phyloP scores from a whole-genome alignment of 35 echinoderm and acorn worm genomes.

The Lytechinus variegatus region DNA sequence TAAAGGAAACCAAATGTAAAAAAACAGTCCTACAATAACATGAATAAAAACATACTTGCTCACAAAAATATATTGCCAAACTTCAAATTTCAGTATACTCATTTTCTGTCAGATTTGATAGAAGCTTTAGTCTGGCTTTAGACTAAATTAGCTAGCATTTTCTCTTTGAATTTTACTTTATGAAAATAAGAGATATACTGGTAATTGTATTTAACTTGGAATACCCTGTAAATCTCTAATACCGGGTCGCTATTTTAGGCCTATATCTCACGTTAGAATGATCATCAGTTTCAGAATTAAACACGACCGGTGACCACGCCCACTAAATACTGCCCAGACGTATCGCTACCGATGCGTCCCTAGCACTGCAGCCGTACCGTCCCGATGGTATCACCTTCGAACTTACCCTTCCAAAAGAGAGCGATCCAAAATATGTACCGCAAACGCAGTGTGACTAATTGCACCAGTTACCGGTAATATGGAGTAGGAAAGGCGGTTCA shows the following conservation, averaged over 20 bases:
- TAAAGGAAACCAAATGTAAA: too few species aligned
- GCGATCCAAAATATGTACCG: conserved; percentile 86
- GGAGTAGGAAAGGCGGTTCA: conserved; percentile 65
- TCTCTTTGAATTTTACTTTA: too few species aligned
- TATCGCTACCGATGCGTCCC: not conserved
- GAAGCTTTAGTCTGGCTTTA: too few species aligned
- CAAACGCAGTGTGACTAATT: conserved; percentile 80
- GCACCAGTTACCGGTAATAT: conserved; percentile 77
- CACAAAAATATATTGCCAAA: not conserved
- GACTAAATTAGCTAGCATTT: too few species aligned
- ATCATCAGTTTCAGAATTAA: too few species aligned
- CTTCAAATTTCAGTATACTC: not conserved
- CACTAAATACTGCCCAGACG: not conserved
- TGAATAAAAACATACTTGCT: not conserved
- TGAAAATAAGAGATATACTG: too few species aligned
- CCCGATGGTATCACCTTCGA: not conserved
- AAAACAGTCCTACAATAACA: too few species aligned
- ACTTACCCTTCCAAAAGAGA: conserved; percentile 75
- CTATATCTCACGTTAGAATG: too few species aligned
- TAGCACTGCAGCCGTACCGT: not conserved
- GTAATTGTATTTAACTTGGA: too few species aligned
- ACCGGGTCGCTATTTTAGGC: too few species aligned
- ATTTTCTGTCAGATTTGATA: not conserved
- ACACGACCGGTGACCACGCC: too few species aligned
- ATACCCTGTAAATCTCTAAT: too few species aligned